Base-by-base conservation (phyloP, 2,113 vertebrate genomes). In the Arizona elegans region DNA sequence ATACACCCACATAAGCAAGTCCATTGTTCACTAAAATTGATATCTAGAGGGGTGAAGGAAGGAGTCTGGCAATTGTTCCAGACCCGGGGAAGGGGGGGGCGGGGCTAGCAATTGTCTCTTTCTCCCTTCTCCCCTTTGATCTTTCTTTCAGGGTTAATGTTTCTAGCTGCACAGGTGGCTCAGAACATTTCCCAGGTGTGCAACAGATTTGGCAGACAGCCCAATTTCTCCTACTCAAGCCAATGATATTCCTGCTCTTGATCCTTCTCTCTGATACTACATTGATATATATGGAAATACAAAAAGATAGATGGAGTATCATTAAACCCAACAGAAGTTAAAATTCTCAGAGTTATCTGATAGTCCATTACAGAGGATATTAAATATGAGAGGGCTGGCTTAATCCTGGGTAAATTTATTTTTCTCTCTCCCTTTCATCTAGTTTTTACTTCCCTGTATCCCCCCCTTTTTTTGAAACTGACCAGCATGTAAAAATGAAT, bases 101-200 rank as follows among this genome's bases (percentile, higher is more conserved):
- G 11, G 47, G 1, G 47, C 47, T 86, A 13, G 11, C 8, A 24
- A 85, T 21, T 13, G 81, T 17, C 26, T 86, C 53, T 55, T 50
- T n/a, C 87, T 89, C 33, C 43, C 8, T 38, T 62, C 47, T 19
- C 70, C 23, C 56, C 59, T 65, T 75, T 92, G 21, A 55, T 17
- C 33, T 26, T 55, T 81, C 87, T n/a, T n/a, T 53, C 55, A 52
- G 8, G 53, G 12, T 65, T 90, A 59, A n/a, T 50, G 55, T 19
- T 89, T 89, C 9, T 56, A 54, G 21, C 38, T 24, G 7, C 54
- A 33, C 54, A 90, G 55, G 26, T 93, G 43, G 47, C 88, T n/a
- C 43, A 93, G 59, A 52, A 53, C 43, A 52, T 89, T 93, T 62
- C 70, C 50, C 55, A 90, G 88, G 81, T 90, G 75, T 65, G 75